Base-by-base conservation (phyloP, 2,113 vertebrate species). In the Aix galericulata region DNA sequence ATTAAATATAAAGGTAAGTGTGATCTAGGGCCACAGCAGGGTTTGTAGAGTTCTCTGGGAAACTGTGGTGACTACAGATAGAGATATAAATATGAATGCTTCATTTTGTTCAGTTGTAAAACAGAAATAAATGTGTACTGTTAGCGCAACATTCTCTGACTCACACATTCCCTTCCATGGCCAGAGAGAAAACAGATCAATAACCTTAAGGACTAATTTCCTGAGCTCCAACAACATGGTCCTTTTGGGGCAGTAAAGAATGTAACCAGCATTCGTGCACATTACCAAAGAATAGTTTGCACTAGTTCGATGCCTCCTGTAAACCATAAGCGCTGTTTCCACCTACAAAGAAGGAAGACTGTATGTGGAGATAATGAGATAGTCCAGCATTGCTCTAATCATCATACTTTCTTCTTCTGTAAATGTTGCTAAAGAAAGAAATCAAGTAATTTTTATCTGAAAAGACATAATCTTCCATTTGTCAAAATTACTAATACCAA, bases 191-290 rank as follows among this genome's bases (percentile, higher is more conserved):
- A 94, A 90, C 0, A 18, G 64, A 94, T 94, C 74, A 77, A 91
- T 94, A 96, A 82, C 32, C 13, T 68, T 68, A 89, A 84, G 74
- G 52, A 93, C 52, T 72, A 38, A 88, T 90, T 95, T 95, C 88
- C 0, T 0, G 56, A 91, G 42, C 52, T 93, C 52, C 38, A 82
- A 64, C 31, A 74, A 64, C 32, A 38, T 10, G 17, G 42, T 69
- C 40, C 40, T 82, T 94, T 76, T 55, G 92, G 66, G 31, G 46
- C 15, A 89, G 53, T 82, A 89, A 95, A 87, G 93, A 68, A 42
- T 38, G 25, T 22, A 87, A 23, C 67, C 17, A 40, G 44, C 11
- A 79, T 36, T 72, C 62, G 76, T 87, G 31, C 34, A 40, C 27
- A 38, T n/a, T 75, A 23, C 20, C 76, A 56, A 95, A 38, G 86